Evolutionary conservation across 2,888 invertebrate genomes (phyloP).

Genomic region (Sarcophaga rosellei): DNA sequence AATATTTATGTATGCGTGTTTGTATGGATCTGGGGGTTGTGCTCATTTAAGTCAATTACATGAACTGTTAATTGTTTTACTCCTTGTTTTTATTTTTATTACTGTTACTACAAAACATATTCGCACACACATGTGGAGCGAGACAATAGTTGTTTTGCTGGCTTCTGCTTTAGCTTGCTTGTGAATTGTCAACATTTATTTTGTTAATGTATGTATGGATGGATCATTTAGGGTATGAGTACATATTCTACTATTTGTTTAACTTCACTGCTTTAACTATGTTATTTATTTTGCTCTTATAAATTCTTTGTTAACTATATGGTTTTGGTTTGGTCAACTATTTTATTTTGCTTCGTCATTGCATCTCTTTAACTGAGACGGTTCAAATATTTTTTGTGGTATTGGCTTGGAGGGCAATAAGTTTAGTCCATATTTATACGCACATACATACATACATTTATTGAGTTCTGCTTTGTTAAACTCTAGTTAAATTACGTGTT

Average conservation of each 20-base stretch:
- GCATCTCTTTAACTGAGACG: constrained; percentile 37
- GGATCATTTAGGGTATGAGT: neutral
- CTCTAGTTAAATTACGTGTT: neutral
- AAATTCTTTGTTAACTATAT: neutral
- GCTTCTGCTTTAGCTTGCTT: neutral
- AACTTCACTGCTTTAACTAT: neutral
- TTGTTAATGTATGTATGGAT: neutral
- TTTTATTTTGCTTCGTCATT: constrained; percentile 74
- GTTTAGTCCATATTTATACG: no score
- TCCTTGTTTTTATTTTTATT: constrained; percentile 29
- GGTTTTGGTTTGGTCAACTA: neutral
- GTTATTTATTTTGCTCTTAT: neutral
- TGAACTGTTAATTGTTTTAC: constrained; percentile 78
- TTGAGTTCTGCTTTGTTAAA: constrained; percentile 4
- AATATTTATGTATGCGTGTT: constrained; percentile 55
- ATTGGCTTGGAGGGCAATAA: no score
- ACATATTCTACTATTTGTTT: neutral
- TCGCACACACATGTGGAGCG: neutral
- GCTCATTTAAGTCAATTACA: constrained; percentile 79
- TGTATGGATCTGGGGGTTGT: constrained; percentile 72
- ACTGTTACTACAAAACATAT: neutral
- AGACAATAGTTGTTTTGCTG: constrained; percentile 24
- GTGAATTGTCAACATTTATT: neutral
- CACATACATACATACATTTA: neutral
- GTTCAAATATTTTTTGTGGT: no score